Percentiles rank a stretch among this genome's conserved stretches.
Evolutionary conservation across 2,113 vertebrate genomes (phyloP).

Genomic region (Percina caprodes): DNA sequence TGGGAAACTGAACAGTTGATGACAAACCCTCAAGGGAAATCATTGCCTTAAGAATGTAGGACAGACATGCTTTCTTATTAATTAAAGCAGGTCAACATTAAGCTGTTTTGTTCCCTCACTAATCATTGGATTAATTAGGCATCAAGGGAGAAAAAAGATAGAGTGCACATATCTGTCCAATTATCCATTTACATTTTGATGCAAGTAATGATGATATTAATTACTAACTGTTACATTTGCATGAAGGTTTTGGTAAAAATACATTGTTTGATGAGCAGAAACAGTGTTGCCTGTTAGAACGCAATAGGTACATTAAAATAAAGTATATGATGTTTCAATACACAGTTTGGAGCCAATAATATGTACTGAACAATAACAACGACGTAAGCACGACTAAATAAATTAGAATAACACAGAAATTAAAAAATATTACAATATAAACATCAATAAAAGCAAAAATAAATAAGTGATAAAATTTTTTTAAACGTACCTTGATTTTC

Average conservation of each 20-base stretch:
- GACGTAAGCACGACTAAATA: not conserved
- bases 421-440: not conserved
- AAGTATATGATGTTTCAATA: not conserved
- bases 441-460: not conserved
- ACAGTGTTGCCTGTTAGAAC: not conserved
- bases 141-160: constrained; percentile 50
- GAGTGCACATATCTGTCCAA: constrained; percentile 21
- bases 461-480: too few species aligned
- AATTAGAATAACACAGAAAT: not conserved
- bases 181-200: constrained; percentile 42
- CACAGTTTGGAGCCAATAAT: not conserved
- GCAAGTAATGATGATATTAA: constrained; percentile 42
- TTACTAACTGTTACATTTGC: constrained; percentile 31
- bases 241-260: not conserved
- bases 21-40: constrained; percentile 73
- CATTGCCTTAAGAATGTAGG: constrained; percentile 71
- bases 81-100: constrained; percentile 75
- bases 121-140: constrained; percentile 68
- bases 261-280: not conserved
- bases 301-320: not conserved
- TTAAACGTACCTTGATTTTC: constrained; percentile 69
- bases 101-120: constrained; percentile 24
- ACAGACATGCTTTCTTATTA: constrained; percentile 66
- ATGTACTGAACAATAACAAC: not conserved
- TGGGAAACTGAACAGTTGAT: constrained; percentile 81